Evolutionary conservation across 2,113 vertebrate genomes (phyloP).

Genomic region (Echinops telfairi): DNA sequence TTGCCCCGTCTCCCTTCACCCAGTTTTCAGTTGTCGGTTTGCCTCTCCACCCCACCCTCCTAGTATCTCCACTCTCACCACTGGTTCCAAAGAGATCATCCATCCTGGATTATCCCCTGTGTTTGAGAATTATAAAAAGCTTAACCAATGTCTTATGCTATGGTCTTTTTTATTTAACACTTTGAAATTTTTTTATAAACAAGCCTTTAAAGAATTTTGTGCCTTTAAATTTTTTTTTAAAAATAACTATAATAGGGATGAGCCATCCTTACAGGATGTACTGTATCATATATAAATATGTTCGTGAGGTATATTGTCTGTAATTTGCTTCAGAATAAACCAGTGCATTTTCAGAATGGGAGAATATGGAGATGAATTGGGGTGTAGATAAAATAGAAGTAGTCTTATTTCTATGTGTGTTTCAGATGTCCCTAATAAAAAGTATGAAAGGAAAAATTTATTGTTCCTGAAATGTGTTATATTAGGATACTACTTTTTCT

Average conservation of each 20-base stretch:
- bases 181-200: conserved; percentile 20
- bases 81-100: too few species aligned
- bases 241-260: conserved; percentile 1
- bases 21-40: too few species aligned
- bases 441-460: not conserved
- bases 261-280: not conserved
- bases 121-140: too few species aligned
- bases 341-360: not conserved
- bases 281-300: conserved; percentile 25
- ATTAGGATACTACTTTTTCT: not conserved
- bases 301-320: not conserved
- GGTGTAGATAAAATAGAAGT: not conserved
- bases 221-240: not conserved
- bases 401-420: not conserved
- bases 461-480: not conserved
- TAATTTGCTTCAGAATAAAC: conserved; percentile 41
- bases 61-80: too few species aligned
- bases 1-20: too few species aligned
- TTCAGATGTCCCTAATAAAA: conserved; percentile 24
- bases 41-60: too few species aligned
- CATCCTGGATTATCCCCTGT: too few species aligned
- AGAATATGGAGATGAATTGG: not conserved
- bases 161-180: too few species aligned
- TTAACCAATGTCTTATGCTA: too few species aligned
- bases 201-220: too few species aligned